Evolutionary conservation across 2,113 vertebrate species (phyloP), one percentile per base, ranked within the genome.

Genomic region (Chloropsis cyanopogon): DNA sequence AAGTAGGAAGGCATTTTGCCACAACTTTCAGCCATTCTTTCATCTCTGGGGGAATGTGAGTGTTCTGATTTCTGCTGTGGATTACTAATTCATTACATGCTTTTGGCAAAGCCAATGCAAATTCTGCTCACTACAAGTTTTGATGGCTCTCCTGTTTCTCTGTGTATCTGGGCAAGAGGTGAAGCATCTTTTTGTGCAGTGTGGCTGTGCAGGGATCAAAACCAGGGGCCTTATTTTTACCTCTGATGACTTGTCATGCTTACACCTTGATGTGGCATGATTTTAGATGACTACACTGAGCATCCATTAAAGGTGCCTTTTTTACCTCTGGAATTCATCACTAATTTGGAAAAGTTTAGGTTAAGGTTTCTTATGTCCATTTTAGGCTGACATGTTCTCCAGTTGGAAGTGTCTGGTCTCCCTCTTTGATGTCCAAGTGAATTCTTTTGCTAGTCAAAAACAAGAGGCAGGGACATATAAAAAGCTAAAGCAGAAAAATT

Each of bases 21-120:
- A 88, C 64, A 68, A 96, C 85, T 93, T 88, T 76, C 76, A 90
- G 76, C 92, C 90, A 31, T 84, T 86, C 90, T 93, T 94, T 96
- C 90, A 90, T 93, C 85, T 92, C 4, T 11, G 0, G 0, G 49
- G 82, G 52, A 68, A 63, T 64, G 82, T 14, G 64, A 80, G 59
- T 7, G 52, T 54, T 95, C 96, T 92, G 46, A 63, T 92, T 97
- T 92, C 86, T 77, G 0, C 72, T 81, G 92, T 75, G 92, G 80
- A 88, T 97, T 88, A 93, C 86, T 90, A 93, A 97, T 93, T 96
- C 86, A 96, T 90, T 47, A 52, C 52, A 35, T 50, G 92, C 82
- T 96, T 88, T 92, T 93, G 93, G 88, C 88, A 93, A 93, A 92
- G 68, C 68, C 90, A 14, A 14, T 86, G 88, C 92, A 96, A 86